Percentiles rank a stretch among this genome's conserved stretches.
Conservation (phyloP, 1,140 invertebrate species). For the Anagrus nilaparvatae region DNA sequence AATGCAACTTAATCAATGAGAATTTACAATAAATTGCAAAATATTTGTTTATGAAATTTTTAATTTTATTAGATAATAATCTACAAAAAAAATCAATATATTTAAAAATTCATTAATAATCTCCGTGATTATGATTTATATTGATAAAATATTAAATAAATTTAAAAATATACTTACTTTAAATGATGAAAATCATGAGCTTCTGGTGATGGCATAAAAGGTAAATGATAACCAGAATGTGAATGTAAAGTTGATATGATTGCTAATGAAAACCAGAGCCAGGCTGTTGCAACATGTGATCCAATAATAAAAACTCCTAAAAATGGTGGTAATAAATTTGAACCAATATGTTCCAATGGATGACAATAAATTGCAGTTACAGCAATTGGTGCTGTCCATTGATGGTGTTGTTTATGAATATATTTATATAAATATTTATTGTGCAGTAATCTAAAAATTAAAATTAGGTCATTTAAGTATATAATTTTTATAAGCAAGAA, state of each 20-base stretch:
- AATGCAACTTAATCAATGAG: too few relatives aligned
- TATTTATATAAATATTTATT: constrained; percentile 65
- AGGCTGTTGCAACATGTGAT: constrained; percentile 71
- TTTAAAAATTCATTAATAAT: too few relatives aligned
- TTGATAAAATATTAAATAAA: too few relatives aligned
- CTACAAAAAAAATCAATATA: too few relatives aligned
- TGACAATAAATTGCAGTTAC: constrained; percentile 80
- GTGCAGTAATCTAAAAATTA: constrained; percentile 57
- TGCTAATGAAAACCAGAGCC: constrained; percentile 74
- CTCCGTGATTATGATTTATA: too few relatives aligned
- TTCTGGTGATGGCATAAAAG: constrained; percentile 81
- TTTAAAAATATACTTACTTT: constrained; percentile 69
- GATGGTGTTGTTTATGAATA: constrained; percentile 79
- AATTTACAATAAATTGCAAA: too few relatives aligned
- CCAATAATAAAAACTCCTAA: constrained; percentile 71
- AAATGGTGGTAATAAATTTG: constrained; percentile 71
- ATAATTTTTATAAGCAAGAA: constrained; percentile 9
- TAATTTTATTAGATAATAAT: too few relatives aligned
- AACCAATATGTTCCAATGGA: constrained; percentile 76
- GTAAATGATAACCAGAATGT: constrained; percentile 83
- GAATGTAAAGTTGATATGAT: constrained; percentile 73
- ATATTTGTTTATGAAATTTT: too few relatives aligned
- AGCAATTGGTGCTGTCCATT: constrained; percentile 78
- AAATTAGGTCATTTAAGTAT: not conserved
- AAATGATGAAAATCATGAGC: constrained; percentile 86